phyloP scores from a whole-genome alignment of 2,888 invertebrate genomes.

The Polia nebulosa region DNA sequence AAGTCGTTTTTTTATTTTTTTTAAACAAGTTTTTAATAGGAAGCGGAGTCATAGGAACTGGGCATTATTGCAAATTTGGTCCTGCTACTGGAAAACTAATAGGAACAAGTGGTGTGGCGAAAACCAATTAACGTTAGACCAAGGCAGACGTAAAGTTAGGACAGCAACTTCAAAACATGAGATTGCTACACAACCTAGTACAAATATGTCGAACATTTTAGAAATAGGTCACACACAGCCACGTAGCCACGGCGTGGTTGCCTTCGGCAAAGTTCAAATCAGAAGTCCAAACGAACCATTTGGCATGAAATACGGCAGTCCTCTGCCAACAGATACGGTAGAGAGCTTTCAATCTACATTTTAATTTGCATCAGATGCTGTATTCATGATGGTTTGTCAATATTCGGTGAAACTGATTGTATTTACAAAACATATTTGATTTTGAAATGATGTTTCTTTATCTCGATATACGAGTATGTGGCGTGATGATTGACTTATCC shows the following conservation, averaged over 20 bases:
- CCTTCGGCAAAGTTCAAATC: conserved; percentile 41
- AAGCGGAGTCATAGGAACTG: no score
- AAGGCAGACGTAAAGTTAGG: not conserved
- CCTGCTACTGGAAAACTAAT: not conserved
- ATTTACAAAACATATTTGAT: conserved; percentile 28
- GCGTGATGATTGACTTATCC: not conserved
- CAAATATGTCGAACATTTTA: conserved; percentile 26
- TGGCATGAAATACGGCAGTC: conserved; percentile 50
- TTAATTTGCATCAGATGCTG: conserved; percentile 43
- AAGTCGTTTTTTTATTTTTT: no score
- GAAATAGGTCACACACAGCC: conserved; percentile 44
- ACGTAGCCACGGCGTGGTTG: conserved; percentile 27
- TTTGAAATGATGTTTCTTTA: conserved; percentile 11
- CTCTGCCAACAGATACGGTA: conserved; percentile 53
- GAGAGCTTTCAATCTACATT: conserved; percentile 58
- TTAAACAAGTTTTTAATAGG: no score
- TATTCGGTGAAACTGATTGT: conserved; percentile 28
- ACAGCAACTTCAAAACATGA: not conserved
- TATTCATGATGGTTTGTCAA: conserved; percentile 47
- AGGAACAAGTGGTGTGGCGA: not conserved
- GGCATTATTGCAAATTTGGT: no score
- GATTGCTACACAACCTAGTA: not conserved
- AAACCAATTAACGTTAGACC: not conserved
- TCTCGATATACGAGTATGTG: not conserved
- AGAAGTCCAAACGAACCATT: conserved; percentile 54